Evolutionary conservation across 2,888 invertebrate species (phyloP).

Genomic region (Lutraria lutraria): DNA sequence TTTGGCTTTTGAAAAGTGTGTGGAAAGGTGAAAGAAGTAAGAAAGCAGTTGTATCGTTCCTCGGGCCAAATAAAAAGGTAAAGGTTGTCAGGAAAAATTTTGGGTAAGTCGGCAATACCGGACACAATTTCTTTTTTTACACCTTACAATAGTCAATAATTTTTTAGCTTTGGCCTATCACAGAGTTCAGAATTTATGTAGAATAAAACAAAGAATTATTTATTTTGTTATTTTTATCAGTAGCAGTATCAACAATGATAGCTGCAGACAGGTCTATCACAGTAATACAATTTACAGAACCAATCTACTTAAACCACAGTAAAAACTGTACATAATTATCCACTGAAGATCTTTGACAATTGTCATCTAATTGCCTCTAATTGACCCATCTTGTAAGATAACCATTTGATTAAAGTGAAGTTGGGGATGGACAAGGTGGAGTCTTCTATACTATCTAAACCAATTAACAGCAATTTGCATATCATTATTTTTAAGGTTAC

Average conservation of each 20-base stretch:
- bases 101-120: too few species aligned
- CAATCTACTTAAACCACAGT: conserved; percentile 2
- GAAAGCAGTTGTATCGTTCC: too few species aligned
- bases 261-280: background rate
- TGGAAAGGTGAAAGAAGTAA: too few species aligned
- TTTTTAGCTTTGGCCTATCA: too few species aligned
- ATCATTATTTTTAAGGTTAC: conserved; percentile 26
- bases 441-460: background rate
- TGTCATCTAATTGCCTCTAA: conserved; percentile 33
- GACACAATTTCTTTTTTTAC: too few species aligned
- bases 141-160: too few species aligned
- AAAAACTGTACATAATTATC: conserved; percentile 3
- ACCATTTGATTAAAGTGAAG: conserved; percentile 12
- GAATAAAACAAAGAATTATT: background rate
- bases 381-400: conserved; percentile 27
- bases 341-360: conserved; percentile 17
- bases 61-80: too few species aligned
- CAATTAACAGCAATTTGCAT: conserved; percentile 44
- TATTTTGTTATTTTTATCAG: background rate
- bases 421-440: background rate
- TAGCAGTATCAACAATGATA: background rate
- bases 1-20: too few species aligned
- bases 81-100: too few species aligned
- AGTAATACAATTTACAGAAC: background rate
- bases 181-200: too few species aligned